Conservation (phyloP, 1,140 invertebrate genomes). For the Acromyrmex charruanus region DNA sequence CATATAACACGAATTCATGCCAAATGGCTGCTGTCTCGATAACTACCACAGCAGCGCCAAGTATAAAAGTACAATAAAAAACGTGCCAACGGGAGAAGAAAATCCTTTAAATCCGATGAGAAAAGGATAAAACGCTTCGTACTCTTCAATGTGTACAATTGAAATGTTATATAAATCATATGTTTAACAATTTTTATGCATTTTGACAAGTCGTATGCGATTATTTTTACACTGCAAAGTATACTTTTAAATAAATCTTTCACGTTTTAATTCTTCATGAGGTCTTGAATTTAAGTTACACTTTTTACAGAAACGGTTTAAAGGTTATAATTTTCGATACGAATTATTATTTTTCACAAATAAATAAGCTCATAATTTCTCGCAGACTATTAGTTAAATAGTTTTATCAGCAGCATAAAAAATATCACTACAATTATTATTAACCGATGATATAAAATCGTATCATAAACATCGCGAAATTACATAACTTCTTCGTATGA, state of each 20-base stretch:
- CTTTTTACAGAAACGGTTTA: background rate
- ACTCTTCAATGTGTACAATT: background rate
- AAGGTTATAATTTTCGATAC: background rate
- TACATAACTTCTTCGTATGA: background rate
- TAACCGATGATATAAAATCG: background rate
- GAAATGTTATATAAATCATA: background rate
- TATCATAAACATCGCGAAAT: background rate
- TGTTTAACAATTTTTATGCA: background rate
- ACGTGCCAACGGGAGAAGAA: background rate
- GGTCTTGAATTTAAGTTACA: background rate
- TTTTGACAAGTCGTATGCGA: background rate
- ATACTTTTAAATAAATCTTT: background rate
- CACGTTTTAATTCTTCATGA: background rate
- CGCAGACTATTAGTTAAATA: constrained; percentile 12
- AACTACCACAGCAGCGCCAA: background rate
- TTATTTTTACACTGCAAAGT: background rate
- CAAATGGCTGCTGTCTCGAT: constrained; percentile 42
- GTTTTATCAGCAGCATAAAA: background rate
- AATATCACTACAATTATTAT: background rate
- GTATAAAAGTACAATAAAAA: constrained; percentile 17
- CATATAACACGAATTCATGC: constrained; percentile 23
- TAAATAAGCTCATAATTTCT: background rate
- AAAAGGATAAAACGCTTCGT: background rate
- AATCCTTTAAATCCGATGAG: background rate
- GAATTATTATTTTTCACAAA: background rate